phyloP scores from a whole-genome alignment of 2,113 vertebrate genomes.

The Progne subis region DNA sequence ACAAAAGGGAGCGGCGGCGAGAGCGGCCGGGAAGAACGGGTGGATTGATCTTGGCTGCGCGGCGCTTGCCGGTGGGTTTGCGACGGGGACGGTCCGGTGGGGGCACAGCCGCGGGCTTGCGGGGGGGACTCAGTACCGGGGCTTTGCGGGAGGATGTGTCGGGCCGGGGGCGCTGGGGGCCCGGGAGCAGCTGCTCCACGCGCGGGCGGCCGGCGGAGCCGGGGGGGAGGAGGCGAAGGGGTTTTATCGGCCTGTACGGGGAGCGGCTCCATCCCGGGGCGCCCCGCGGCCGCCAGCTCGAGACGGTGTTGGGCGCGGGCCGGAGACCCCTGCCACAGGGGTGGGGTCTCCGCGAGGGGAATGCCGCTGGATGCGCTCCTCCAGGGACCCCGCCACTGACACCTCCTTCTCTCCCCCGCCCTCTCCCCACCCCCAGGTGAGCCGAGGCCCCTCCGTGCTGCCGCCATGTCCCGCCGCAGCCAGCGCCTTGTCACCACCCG shows the following conservation, averaged over 20 bases:
- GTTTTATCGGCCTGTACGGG: not conserved
- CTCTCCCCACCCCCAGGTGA: not conserved
- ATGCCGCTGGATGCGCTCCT: not conserved
- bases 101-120: not conserved
- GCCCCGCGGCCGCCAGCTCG: not conserved
- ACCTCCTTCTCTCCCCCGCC: not conserved
- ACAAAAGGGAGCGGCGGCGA: not conserved
- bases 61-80: not conserved
- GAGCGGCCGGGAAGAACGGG: not conserved
- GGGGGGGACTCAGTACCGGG: not conserved
- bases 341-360: not conserved
- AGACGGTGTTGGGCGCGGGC: not conserved
- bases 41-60: not conserved
- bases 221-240: not conserved
- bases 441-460: not conserved
- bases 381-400: not conserved
- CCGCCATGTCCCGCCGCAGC: conserved; percentile 79
- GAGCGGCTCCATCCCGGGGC: not conserved
- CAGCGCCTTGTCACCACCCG: conserved; percentile 77
- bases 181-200: not conserved
- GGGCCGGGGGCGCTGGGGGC: not conserved
- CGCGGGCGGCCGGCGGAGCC: not conserved
- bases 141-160: not conserved
- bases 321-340: not conserved
- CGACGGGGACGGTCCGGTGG: not conserved